Conservation (phyloP, 2,113 vertebrate species). For the Albula glossodonta region DNA sequence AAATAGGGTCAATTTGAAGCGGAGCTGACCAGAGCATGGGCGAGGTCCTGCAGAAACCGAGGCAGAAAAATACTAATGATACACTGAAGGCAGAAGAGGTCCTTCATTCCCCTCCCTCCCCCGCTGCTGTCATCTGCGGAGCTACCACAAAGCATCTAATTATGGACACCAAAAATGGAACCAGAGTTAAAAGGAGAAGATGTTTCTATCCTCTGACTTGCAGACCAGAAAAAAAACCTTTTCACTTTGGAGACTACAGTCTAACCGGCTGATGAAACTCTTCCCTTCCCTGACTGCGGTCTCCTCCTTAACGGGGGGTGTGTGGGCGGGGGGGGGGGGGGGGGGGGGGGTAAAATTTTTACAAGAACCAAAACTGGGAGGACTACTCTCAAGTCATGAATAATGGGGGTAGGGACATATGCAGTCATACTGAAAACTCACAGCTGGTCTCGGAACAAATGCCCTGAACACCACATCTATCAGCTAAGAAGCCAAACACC, state of each 20-base stretch:
- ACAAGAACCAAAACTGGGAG: background rate
- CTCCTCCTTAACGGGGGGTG: background rate
- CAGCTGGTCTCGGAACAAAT: background rate
- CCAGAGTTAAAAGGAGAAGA: constrained; percentile 51
- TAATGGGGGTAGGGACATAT: background rate
- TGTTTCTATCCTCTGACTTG: constrained; percentile 52
- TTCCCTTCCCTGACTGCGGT: constrained; percentile 3
- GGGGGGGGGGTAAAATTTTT: background rate
- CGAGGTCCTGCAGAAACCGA: constrained; percentile 27
- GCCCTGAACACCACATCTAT: background rate
- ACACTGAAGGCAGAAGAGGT: constrained; percentile 33
- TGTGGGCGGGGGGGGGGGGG: too few relatives aligned
- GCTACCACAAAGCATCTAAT: constrained; percentile 60
- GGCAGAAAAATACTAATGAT: constrained; percentile 30
- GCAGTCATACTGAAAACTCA: background rate
- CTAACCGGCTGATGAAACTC: constrained; percentile 46
- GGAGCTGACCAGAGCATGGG: constrained; percentile 46
- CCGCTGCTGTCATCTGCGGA: constrained; percentile 46
- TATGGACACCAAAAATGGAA: constrained; percentile 49
- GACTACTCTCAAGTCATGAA: background rate
- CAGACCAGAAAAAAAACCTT: constrained; percentile 34
- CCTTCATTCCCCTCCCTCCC: constrained; percentile 24
- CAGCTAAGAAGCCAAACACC: background rate
- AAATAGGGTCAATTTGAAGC: constrained; percentile 21
- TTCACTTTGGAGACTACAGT: constrained; percentile 37